Conservation (phyloP, 2,113 vertebrate genomes). For the Martes martes region DNA sequence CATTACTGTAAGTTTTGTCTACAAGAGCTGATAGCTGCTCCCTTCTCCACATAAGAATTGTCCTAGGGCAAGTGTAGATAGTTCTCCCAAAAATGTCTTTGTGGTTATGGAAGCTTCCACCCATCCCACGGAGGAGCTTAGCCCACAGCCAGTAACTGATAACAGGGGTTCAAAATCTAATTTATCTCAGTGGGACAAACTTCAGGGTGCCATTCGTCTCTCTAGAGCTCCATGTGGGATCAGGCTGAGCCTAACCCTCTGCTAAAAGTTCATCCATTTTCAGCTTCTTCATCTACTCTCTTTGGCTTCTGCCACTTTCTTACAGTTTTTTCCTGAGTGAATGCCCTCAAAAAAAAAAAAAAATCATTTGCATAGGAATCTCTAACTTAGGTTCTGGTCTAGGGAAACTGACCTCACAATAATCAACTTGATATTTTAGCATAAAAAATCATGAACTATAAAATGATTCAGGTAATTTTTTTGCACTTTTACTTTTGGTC, state of each 20-base stretch:
- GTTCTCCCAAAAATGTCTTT: neutral
- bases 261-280: neutral
- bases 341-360: neutral
- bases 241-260: neutral
- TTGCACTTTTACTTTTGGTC: neutral
- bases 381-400: neutral
- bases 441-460: neutral
- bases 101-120: neutral
- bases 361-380: neutral
- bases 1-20: neutral
- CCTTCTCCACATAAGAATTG: neutral
- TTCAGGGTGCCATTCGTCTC: neutral
- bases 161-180: neutral
- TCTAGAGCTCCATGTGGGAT: neutral
- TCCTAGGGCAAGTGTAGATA: no score
- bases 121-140: fast-evolving
- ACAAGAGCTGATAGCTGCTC: neutral
- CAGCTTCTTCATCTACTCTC: neutral
- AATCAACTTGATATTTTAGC: neutral
- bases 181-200: neutral
- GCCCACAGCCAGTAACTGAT: neutral
- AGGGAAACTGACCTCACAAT: neutral
- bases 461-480: neutral
- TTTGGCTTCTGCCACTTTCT: neutral
- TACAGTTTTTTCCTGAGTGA: neutral